phyloP scores from a whole-genome alignment of 2,888 invertebrate species.

The Tortricodes alternella region DNA sequence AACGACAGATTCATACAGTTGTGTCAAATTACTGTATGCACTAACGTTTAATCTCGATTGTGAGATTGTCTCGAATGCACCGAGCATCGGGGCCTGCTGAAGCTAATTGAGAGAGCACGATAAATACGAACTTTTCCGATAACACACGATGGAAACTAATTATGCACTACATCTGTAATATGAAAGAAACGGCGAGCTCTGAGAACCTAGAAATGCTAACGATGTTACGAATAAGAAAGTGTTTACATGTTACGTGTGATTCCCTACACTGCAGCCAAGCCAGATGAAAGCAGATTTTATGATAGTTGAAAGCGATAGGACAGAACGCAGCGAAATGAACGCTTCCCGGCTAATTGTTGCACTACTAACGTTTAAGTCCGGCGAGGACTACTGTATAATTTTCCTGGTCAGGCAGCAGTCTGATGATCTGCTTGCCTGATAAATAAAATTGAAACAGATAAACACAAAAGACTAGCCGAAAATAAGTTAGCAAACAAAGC shows the following conservation, averaged over 20 bases:
- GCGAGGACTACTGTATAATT: conserved; percentile 29
- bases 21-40: too few species aligned
- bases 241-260: background rate
- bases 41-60: too few species aligned
- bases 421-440: conserved; percentile 32
- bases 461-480: background rate
- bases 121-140: too few species aligned
- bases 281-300: background rate
- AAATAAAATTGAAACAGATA: conserved; percentile 23
- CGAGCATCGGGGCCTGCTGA: too few species aligned
- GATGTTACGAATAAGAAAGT: too few species aligned
- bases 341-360: conserved; percentile 18
- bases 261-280: background rate
- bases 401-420: conserved; percentile 30
- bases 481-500: background rate
- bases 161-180: too few species aligned
- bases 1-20: too few species aligned
- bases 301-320: conserved; percentile 1
- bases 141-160: too few species aligned
- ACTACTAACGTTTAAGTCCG: conserved; percentile 30
- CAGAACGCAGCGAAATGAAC: conserved; percentile 12
- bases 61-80: too few species aligned
- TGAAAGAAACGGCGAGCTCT: too few species aligned
- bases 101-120: too few species aligned
- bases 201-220: too few species aligned